phyloP scores from a whole-genome alignment of 2,113 vertebrate genomes.

The Copsychus sechellarum region DNA sequence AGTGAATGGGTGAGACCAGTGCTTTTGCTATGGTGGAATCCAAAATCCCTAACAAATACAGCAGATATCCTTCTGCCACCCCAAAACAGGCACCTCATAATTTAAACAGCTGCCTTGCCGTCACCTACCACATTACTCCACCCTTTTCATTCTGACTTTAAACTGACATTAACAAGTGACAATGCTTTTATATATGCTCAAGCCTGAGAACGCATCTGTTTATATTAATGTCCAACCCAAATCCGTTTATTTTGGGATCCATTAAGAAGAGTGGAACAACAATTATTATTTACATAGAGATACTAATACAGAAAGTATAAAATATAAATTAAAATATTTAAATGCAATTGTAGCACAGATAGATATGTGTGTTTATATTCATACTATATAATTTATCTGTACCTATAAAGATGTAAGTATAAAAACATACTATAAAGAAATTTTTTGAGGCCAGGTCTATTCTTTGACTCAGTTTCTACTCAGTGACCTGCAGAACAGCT shows the following conservation, averaged over 20 bases:
- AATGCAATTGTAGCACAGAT: neutral
- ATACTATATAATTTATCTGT: neutral
- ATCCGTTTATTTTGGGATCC: neutral
- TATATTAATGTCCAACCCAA: neutral
- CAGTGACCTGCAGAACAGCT: neutral
- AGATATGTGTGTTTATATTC: neutral
- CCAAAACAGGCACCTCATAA: neutral
- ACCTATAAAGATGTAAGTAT: neutral
- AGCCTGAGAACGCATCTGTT: neutral
- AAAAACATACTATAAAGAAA: neutral
- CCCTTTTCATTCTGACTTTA: neutral
- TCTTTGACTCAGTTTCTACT: neutral
- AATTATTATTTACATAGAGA: neutral
- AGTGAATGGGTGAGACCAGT: neutral
- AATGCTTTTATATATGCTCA: neutral
- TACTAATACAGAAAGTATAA: neutral
- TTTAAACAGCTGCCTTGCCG: neutral
- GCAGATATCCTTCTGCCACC: neutral
- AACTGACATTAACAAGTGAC: neutral
- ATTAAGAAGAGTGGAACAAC: neutral
- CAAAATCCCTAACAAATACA: slow-evolving; percentile 12
- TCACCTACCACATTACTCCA: neutral
- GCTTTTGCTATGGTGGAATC: neutral
- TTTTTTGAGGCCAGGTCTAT: neutral
- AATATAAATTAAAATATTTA: neutral